Conservation (phyloP, 2,797 vertebrate genomes). For the Choloepus didactylus region DNA sequence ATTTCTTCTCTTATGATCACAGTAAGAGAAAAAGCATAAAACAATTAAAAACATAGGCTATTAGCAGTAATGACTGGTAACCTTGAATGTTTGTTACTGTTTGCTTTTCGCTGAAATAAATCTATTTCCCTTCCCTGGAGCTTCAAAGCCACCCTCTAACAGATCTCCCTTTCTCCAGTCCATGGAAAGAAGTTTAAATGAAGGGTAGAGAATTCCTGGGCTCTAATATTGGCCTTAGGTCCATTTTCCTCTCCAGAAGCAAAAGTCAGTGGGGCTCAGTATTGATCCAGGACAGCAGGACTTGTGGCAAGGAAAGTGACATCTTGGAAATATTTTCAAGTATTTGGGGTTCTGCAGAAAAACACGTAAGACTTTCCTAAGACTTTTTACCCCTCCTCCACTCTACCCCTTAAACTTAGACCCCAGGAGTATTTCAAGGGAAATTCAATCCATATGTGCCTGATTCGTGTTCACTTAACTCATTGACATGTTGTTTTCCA, state of each 20-base stretch:
- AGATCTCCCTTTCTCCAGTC: slow-evolving; percentile 43
- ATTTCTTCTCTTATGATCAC: slow-evolving; percentile 43
- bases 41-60: slow-evolving; percentile 59
- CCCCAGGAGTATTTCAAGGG: slow-evolving; percentile 83
- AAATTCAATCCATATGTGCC: slow-evolving; percentile 86
- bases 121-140: slow-evolving; percentile 52
- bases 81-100: slow-evolving; percentile 57
- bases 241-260: slow-evolving; percentile 63
- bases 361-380: slow-evolving; percentile 57
- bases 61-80: slow-evolving; percentile 48
- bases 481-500: slow-evolving; percentile 86
- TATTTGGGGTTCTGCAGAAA: slow-evolving; percentile 53
- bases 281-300: slow-evolving; percentile 47
- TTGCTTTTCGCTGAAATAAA: slow-evolving; percentile 73
- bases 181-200: slow-evolving; percentile 58
- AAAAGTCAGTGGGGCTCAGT: slow-evolving; percentile 34
- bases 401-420: slow-evolving; percentile 71
- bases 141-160: slow-evolving; percentile 63
- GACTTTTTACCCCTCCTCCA: slow-evolving; percentile 73
- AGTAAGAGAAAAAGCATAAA: not conserved
- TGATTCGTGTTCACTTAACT: slow-evolving; percentile 86
- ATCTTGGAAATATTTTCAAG: slow-evolving; percentile 72
- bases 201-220: slow-evolving; percentile 40
- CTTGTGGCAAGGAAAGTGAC: not conserved
- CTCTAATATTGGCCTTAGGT: not conserved